Evolutionary conservation across 2,797 vertebrate species (phyloP), one percentile per base, ranked within the genome.

Genomic region (Cyclura pinguis): DNA sequence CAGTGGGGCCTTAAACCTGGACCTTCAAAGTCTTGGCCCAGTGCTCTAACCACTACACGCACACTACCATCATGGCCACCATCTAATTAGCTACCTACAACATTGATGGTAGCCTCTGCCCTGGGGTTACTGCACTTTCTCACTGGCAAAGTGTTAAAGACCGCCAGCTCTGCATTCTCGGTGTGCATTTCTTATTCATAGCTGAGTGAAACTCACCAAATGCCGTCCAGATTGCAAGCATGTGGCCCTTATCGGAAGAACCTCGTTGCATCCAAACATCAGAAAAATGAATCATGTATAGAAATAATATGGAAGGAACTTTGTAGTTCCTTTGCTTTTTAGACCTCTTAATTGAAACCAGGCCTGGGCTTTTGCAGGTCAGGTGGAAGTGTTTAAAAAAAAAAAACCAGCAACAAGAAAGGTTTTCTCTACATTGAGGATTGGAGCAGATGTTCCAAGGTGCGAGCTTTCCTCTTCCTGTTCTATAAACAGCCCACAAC

Each of bases 291-390:
- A 93, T 92, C 91, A 47, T 88, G 76, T 62, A 84, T 10, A 52
- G 90, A 89, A 95, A 93, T 91, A 94, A 89, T 89, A 93, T 73
- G 64, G 92, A 87, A 90, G 95, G 88, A 93, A 83, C 12, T 12
- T 91, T 24, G 67, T 69, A 32, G 67, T 69, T 84, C 77, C 85
- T 89, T 59, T 92, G 88, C 89, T 95, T 95, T 91, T 92, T 91
- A 95, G 91, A 84, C 85, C 77, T 59, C n/a, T 85, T 96, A 96
- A 97, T 93, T 92, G 92, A 96, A 97, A 93, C 73, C 96, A 97
- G 96, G 91, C 57, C 29, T 90, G 85, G 2, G 0, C 73, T n/a
- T 95, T 93, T 94, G 92, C 92, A 91, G 93, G 89, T 91, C 95
- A 97, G 95, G 96, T 96, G 95, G 20, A 95, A 5, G 12, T 74